Conservation (phyloP, 2,797 vertebrate genomes). For the Ctenochaetus hawaiiensis region DNA sequence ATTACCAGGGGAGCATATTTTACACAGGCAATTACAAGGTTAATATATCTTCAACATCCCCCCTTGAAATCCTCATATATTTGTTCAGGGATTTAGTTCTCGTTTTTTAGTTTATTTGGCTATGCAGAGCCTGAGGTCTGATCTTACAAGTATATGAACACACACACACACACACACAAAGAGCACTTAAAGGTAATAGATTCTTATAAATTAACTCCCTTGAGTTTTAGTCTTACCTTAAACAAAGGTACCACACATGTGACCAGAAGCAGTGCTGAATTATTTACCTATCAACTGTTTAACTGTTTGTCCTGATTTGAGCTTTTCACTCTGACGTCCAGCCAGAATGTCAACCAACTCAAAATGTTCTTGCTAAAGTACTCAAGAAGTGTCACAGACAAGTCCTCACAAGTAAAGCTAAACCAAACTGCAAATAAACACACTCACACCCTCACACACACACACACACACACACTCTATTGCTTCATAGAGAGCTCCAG, state of each 20-base stretch:
- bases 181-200: constrained; percentile 24
- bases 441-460: background rate
- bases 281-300: background rate
- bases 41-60: constrained; percentile 82
- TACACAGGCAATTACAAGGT: constrained; percentile 84
- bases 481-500: constrained; percentile 43
- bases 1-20: constrained; percentile 80
- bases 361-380: constrained; percentile 18
- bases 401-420: constrained; percentile 33
- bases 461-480: constrained; percentile 8
- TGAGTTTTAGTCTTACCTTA: constrained; percentile 33
- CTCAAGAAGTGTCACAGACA: constrained; percentile 35
- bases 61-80: constrained; percentile 74
- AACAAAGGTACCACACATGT: constrained; percentile 3
- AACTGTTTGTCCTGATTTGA: background rate
- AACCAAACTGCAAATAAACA: constrained; percentile 13
- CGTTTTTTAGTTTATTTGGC: constrained; percentile 78
- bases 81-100: constrained; percentile 75
- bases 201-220: constrained; percentile 33
- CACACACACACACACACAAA: constrained; percentile 31
- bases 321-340: constrained; percentile 10
- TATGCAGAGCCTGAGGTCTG: constrained; percentile 55
- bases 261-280: constrained; percentile 3
- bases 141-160: constrained; percentile 18
- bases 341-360: constrained; percentile 22